These are phyloP conservation scores for Gouania willdenowi DNA, from an alignment of 2,797 vertebrate species.

Conservation along the genomic window DNA sequence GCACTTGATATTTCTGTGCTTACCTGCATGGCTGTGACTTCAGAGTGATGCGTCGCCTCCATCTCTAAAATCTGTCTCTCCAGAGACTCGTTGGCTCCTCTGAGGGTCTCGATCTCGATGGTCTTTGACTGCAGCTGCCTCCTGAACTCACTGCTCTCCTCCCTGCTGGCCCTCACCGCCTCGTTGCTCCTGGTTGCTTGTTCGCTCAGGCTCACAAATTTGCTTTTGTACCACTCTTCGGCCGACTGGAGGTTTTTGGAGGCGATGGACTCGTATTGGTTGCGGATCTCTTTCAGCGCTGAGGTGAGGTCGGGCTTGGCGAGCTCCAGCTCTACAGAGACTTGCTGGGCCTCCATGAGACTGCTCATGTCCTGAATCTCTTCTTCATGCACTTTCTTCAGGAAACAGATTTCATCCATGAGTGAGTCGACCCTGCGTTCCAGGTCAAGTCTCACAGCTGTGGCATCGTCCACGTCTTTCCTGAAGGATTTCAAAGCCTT, in stretches of 20 bases:
- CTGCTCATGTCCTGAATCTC: conserved; percentile 84
- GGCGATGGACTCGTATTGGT: conserved; percentile 87
- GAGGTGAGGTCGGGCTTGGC: conserved; percentile 84
- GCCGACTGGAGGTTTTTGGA: conserved; percentile 89
- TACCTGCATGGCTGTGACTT: conserved; percentile 84
- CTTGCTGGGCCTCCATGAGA: conserved; percentile 79
- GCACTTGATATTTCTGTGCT: too few relatives aligned
- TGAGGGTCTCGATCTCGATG: conserved; percentile 87
- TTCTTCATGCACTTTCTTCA: conserved; percentile 85
- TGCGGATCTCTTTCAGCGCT: conserved; percentile 87
- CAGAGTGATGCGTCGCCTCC: conserved; percentile 83
- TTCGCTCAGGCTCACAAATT: conserved; percentile 85
- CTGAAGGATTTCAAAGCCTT: conserved; percentile 79
- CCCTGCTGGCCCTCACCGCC: conserved; percentile 84
- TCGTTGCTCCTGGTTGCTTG: conserved; percentile 86
- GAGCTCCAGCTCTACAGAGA: conserved; percentile 78
- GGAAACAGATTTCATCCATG: conserved; percentile 84
- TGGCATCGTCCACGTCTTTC: conserved; percentile 85
- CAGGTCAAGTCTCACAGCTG: conserved; percentile 82
- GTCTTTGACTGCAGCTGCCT: conserved; percentile 90
- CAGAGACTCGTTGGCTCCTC: conserved; percentile 87
- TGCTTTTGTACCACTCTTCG: conserved; percentile 92
- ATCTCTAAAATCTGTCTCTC: conserved; percentile 88
- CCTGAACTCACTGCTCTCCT: conserved; percentile 89
- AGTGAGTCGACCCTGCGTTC: conserved; percentile 85